phyloP scores from a whole-genome alignment of 1,140 invertebrate genomes.

The Gerris buenoi region DNA sequence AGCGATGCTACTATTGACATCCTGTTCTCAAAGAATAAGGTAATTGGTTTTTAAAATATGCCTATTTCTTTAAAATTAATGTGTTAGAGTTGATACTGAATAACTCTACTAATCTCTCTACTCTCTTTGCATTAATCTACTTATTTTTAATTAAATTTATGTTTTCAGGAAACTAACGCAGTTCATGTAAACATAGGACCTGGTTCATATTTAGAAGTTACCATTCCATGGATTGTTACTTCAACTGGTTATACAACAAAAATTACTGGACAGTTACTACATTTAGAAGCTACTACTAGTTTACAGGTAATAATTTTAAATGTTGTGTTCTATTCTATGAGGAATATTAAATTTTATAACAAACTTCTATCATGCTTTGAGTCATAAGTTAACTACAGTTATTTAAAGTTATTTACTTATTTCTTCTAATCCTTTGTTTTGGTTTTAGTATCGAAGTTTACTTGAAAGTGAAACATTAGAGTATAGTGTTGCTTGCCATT shows the following conservation, averaged over 20 bases:
- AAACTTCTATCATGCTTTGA: no score
- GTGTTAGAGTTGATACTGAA: no score
- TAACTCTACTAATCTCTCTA: no score
- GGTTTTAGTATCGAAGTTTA: slow-evolving; percentile 58
- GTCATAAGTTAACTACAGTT: no score
- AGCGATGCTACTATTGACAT: slow-evolving; percentile 88
- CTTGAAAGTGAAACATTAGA: slow-evolving; percentile 88
- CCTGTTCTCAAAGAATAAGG: slow-evolving; percentile 85
- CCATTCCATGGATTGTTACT: slow-evolving; percentile 81
- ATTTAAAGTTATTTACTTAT: no score
- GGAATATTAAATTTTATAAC: no score
- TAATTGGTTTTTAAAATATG: no score
- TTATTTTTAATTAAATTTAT: neutral
- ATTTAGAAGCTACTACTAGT: slow-evolving; percentile 87
- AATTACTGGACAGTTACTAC: slow-evolving; percentile 80
- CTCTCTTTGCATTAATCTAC: no score
- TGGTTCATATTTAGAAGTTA: slow-evolving; percentile 87
- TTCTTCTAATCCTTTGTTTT: slow-evolving; percentile 8
- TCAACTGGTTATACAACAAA: slow-evolving; percentile 75
- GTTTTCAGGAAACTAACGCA: slow-evolving; percentile 76
- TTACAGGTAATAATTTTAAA: slow-evolving; percentile 38
- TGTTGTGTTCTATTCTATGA: neutral
- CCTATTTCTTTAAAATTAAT: no score
- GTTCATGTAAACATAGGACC: slow-evolving; percentile 85
- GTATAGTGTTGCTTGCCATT: slow-evolving; percentile 69